Percentiles rank a stretch among this genome's conserved stretches.
These are phyloP conservation scores for Mormyrops boulengeri DNA, from an alignment of 2,797 vertebrate genomes.

Conservation along the genomic window DNA sequence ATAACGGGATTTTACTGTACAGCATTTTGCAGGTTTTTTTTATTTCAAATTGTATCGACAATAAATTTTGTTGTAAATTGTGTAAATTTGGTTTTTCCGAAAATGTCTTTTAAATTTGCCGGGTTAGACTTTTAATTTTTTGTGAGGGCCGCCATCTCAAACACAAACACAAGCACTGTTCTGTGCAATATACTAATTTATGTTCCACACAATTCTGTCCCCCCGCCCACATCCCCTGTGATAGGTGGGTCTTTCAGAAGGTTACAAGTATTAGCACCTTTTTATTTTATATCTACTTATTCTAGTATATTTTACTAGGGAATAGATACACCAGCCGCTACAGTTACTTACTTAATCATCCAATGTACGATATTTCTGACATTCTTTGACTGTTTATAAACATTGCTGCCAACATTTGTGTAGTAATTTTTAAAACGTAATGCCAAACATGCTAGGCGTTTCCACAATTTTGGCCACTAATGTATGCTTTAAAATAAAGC, in stretches of 20 bases:
- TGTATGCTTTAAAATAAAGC: background rate
- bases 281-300: background rate
- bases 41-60: background rate
- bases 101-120: background rate
- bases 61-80: background rate
- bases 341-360: background rate
- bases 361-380: background rate
- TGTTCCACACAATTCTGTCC: background rate
- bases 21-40: background rate
- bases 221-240: background rate
- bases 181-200: background rate
- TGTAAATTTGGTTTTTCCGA: background rate
- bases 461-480: background rate
- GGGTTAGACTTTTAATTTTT: background rate
- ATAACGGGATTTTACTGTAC: too few species aligned
- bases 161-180: background rate
- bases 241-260: background rate
- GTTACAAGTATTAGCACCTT: background rate
- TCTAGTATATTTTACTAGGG: background rate
- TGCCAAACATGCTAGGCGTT: background rate
- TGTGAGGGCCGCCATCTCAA: background rate
- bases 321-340: background rate
- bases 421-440: background rate
- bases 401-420: background rate
- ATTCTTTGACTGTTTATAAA: background rate